phyloP scores from a whole-genome alignment of 2,797 vertebrate genomes.

The Brotula barbata region DNA sequence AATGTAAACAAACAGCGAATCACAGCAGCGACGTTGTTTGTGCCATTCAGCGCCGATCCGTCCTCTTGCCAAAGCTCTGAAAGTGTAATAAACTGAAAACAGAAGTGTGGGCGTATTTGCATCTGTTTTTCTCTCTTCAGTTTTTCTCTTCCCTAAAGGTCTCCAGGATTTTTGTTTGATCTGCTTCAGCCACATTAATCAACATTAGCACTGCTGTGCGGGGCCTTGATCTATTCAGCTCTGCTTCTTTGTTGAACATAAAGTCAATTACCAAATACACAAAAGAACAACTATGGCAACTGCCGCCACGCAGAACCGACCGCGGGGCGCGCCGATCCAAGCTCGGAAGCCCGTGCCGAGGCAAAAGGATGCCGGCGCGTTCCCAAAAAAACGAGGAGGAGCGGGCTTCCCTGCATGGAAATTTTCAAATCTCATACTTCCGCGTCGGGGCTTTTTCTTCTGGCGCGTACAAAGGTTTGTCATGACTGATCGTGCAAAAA shows the following conservation, averaged over 20 bases:
- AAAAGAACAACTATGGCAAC: constrained; percentile 49
- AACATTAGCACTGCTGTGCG: constrained; percentile 52
- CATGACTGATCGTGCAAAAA: constrained; percentile 50
- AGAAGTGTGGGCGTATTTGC: constrained; percentile 53
- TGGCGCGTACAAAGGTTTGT: constrained; percentile 53
- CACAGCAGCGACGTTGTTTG: not conserved
- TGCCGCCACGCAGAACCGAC: constrained; percentile 11
- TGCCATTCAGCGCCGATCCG: constrained; percentile 10
- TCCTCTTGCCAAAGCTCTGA: constrained; percentile 30
- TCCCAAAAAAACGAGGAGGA: constrained; percentile 64
- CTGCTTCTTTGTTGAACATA: constrained; percentile 49
- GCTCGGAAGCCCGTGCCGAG: constrained; percentile 21
- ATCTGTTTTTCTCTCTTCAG: constrained; percentile 54
- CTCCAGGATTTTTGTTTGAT: constrained; percentile 55
- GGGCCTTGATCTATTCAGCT: constrained; percentile 31
- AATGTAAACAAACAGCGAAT: constrained; percentile 14
- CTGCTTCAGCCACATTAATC: constrained; percentile 60
- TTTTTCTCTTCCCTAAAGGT: constrained; percentile 51
- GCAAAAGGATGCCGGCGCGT: constrained; percentile 38
- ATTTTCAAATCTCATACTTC: constrained; percentile 33
- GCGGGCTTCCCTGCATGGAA: constrained; percentile 26
- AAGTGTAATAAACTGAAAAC: constrained; percentile 55
- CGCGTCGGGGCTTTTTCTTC: constrained; percentile 43
- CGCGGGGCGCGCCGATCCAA: not conserved
- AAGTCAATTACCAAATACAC: constrained; percentile 57